Evolutionary conservation across 2,888 invertebrate genomes (phyloP).

Genomic region (Andrena fulva): DNA sequence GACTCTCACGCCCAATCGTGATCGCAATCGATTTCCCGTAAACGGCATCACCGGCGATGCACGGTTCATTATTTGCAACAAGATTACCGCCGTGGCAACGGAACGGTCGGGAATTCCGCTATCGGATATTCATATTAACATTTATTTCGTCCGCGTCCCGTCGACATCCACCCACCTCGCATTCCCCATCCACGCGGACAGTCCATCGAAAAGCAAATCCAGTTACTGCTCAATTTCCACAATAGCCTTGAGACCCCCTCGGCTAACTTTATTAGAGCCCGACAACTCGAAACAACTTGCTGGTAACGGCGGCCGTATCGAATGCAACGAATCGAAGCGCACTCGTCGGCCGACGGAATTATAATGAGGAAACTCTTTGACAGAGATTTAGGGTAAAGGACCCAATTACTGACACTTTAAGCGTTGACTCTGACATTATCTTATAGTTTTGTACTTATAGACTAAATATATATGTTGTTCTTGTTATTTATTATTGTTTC

Average conservation of each 20-base stretch:
- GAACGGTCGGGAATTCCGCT: background rate
- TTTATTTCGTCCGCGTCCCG: slow-evolving; percentile 52
- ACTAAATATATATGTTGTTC: too few species aligned
- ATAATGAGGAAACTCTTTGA: slow-evolving; percentile 43
- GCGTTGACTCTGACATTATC: too few species aligned
- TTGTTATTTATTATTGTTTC: too few species aligned
- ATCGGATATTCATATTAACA: slow-evolving; percentile 34
- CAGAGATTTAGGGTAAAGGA: too few species aligned
- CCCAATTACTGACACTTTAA: too few species aligned
- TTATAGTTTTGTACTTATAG: too few species aligned
- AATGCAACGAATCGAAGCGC: slow-evolving; percentile 28
- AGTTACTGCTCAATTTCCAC: slow-evolving; percentile 59
- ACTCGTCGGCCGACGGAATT: slow-evolving; percentile 17
- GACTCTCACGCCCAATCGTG: background rate
- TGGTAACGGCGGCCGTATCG: slow-evolving; percentile 15
- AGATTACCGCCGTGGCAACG: background rate
- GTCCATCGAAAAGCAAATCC: slow-evolving; percentile 48
- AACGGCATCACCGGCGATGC: slow-evolving; percentile 7
- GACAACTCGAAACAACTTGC: slow-evolving; percentile 45
- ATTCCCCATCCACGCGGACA: slow-evolving; percentile 13
- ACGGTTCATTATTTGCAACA: background rate
- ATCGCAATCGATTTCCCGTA: slow-evolving; percentile 24
- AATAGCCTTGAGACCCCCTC: slow-evolving; percentile 44
- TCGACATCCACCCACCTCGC: slow-evolving; percentile 23
- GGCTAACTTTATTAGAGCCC: slow-evolving; percentile 45